Percentiles rank a stretch among this genome's conserved stretches.
Evolutionary conservation across 1,140 invertebrate species (phyloP).

Genomic region (Caenorhabditis brenneri): DNA sequence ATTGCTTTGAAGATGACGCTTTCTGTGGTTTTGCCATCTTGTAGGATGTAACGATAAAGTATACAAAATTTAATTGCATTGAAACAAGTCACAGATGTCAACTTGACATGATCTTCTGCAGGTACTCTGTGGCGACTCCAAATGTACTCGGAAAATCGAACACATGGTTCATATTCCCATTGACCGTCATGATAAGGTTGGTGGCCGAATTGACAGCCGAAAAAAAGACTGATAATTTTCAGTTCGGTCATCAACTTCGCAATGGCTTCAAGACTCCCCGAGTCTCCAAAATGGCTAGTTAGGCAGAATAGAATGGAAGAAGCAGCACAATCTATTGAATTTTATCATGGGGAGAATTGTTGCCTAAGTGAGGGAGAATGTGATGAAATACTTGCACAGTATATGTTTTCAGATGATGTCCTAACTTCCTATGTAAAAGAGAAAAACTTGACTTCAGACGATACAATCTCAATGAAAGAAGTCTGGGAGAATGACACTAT

Average conservation of each 20-base stretch:
- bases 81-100: background rate
- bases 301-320: slow-evolving; percentile 8
- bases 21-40: background rate
- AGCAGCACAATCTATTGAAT: background rate
- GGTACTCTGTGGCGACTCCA: background rate
- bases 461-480: background rate
- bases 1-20: background rate
- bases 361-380: background rate
- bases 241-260: background rate
- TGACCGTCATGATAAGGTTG: background rate
- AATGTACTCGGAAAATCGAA: background rate
- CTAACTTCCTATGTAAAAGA: background rate
- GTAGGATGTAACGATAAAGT: background rate
- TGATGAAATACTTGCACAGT: background rate
- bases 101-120: background rate
- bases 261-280: background rate
- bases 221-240: background rate
- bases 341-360: background rate
- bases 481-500: slow-evolving; percentile 20
- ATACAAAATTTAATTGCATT: background rate
- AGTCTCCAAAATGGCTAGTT: slow-evolving; percentile 12
- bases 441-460: slow-evolving; percentile 7
- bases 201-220: background rate
- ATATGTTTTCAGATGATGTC: background rate
- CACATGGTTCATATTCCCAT: slow-evolving; percentile 7